Conservation (phyloP, 2,797 vertebrate genomes). For the Masticophis lateralis region DNA sequence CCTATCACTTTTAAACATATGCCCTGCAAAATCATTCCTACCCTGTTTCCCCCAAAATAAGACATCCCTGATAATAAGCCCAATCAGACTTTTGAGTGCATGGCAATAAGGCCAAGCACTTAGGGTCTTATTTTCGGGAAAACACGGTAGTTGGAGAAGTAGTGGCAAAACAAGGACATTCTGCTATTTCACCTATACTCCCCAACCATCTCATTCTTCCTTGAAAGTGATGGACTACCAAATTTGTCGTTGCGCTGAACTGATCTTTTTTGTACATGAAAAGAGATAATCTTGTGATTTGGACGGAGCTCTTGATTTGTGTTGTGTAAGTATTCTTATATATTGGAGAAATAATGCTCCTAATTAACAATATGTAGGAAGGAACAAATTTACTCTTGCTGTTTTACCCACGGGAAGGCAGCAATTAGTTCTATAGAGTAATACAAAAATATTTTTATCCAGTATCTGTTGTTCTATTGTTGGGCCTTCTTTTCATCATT, state of each 20-base stretch:
- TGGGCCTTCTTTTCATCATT: background rate
- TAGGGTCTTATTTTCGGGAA: too few relatives aligned
- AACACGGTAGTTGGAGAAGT: background rate
- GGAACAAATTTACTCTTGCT: background rate
- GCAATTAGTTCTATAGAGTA: background rate
- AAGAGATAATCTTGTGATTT: too few relatives aligned
- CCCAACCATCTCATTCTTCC: background rate
- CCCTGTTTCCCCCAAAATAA: too few relatives aligned
- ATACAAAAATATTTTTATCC: background rate
- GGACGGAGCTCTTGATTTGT: background rate
- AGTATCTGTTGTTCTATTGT: background rate
- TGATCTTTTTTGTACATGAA: background rate
- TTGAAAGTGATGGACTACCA: background rate
- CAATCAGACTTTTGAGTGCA: too few relatives aligned
- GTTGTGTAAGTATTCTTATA: background rate
- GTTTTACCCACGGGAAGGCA: background rate
- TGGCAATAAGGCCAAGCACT: too few relatives aligned
- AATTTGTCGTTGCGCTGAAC: background rate
- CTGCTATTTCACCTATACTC: background rate
- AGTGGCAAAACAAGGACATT: background rate
- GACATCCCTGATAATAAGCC: too few relatives aligned
- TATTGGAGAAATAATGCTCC: background rate
- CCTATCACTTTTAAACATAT: background rate
- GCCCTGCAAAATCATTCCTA: background rate
- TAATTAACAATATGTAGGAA: background rate